Conservation (phyloP, 2,888 invertebrate species). For the Drosophila birchii region DNA sequence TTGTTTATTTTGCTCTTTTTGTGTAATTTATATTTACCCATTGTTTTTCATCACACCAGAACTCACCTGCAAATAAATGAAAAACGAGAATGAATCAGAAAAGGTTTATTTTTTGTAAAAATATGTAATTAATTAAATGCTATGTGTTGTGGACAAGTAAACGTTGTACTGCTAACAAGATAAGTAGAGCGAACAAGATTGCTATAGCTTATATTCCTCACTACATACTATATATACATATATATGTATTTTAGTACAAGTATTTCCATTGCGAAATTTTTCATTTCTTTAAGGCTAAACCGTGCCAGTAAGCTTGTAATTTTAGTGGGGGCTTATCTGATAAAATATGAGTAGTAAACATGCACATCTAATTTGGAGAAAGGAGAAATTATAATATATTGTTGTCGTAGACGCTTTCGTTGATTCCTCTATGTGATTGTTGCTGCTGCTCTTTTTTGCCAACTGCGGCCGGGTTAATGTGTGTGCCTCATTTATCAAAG, state of each 20-base stretch:
- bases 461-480: slow-evolving; percentile 48
- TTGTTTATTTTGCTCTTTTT: slow-evolving; percentile 40
- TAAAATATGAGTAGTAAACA: slow-evolving; percentile 72
- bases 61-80: slow-evolving; percentile 49
- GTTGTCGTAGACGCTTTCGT: slow-evolving; percentile 41
- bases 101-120: slow-evolving; percentile 47
- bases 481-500: slow-evolving; percentile 74
- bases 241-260: background rate
- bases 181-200: background rate
- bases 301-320: slow-evolving; percentile 11
- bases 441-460: slow-evolving; percentile 38
- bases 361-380: slow-evolving; percentile 77
- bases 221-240: background rate
- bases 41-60: slow-evolving; percentile 36
- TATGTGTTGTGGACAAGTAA: slow-evolving; percentile 5
- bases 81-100: slow-evolving; percentile 33
- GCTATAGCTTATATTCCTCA: background rate
- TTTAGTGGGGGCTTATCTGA: slow-evolving; percentile 41
- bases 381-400: slow-evolving; percentile 58
- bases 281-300: slow-evolving; percentile 15
- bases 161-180: slow-evolving; percentile 20
- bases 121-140: slow-evolving; percentile 41
- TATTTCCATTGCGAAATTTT: slow-evolving; percentile 20
- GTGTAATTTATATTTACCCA: slow-evolving; percentile 30
- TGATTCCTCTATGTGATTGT: slow-evolving; percentile 62